A percentile compares a stretch with the other conserved stretches of the same genome.
phyloP scores from a whole-genome alignment of 2,888 invertebrate genomes.

The Tiliacea citrago region DNA sequence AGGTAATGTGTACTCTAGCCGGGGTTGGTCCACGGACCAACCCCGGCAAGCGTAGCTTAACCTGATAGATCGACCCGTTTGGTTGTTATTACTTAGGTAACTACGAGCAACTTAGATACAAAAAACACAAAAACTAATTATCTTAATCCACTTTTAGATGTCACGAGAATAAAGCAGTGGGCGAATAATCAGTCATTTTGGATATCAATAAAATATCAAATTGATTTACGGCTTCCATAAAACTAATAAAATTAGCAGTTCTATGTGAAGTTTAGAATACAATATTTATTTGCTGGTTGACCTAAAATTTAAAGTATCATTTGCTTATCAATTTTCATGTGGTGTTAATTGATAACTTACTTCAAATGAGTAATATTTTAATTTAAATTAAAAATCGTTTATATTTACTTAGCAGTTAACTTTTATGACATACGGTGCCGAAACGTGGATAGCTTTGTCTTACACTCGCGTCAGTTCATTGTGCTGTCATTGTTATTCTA shows the following conservation, averaged over 20 bases:
- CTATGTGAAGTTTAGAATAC: constrained; percentile 41
- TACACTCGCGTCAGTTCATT: no score
- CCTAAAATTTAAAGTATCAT: constrained; percentile 29
- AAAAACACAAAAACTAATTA: constrained; percentile 13
- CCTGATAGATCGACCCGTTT: no score
- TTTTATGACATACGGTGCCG: no score
- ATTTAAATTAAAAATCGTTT: no score
- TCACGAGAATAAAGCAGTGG: constrained; percentile 36
- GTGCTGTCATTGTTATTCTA: no score
- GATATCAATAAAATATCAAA: constrained; percentile 53
- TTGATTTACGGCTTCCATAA: constrained; percentile 51
- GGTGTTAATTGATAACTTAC: constrained; percentile 27
- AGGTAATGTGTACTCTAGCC: no score
- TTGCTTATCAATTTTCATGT: constrained; percentile 20
- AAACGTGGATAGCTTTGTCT: no score
- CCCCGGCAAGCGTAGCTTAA: no score
- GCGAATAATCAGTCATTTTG: constrained; percentile 51
- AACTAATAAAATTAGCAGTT: constrained; percentile 52
- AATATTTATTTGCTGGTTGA: constrained; percentile 42
- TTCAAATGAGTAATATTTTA: background rate
- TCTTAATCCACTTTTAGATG: constrained; percentile 25
- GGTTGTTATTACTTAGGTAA: no score
- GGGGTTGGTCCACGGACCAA: no score
- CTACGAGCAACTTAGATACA: background rate
- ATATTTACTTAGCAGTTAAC: no score